These are phyloP conservation scores for Sinotaia quadrata DNA, from an alignment of 2,888 invertebrate genomes.

Conservation along the genomic window DNA sequence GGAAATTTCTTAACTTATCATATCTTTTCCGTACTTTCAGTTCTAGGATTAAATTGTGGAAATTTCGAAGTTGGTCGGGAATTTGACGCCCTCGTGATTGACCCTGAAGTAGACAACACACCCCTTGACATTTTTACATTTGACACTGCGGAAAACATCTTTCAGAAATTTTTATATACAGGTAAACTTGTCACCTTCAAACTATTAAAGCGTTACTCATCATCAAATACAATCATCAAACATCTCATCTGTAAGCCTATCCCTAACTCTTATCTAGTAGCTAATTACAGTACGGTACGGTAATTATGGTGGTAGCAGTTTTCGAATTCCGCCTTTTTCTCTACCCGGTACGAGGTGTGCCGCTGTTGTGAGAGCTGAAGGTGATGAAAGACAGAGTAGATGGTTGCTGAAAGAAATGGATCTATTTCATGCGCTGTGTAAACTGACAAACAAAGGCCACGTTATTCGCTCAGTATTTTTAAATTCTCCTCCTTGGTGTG, in stretches of 20 bases:
- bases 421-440: no score
- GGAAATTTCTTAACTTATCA: constrained; percentile 79
- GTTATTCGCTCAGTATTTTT: no score
- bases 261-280: not conserved
- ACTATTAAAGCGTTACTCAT: not conserved
- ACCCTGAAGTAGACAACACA: constrained; percentile 75
- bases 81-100: constrained; percentile 88
- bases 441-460: no score
- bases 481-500: no score
- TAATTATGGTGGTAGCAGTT: not conserved
- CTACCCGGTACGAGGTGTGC: no score
- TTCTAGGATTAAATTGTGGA: constrained; percentile 84
- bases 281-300: not conserved
- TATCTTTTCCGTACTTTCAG: constrained; percentile 74
- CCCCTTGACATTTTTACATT: constrained; percentile 57
- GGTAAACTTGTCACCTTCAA: constrained; percentile 44
- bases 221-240: not conserved
- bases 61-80: constrained; percentile 86
- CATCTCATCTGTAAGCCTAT: not conserved
- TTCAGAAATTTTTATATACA: constrained; percentile 63
- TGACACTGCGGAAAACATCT: constrained; percentile 50
- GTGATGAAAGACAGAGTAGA: no score
- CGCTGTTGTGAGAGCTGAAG: no score
- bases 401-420: no score
- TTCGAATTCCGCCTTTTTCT: no score